These are phyloP conservation scores for Agapornis roseicollis DNA, from an alignment of 2,113 vertebrate genomes.

Conservation along the genomic window DNA sequence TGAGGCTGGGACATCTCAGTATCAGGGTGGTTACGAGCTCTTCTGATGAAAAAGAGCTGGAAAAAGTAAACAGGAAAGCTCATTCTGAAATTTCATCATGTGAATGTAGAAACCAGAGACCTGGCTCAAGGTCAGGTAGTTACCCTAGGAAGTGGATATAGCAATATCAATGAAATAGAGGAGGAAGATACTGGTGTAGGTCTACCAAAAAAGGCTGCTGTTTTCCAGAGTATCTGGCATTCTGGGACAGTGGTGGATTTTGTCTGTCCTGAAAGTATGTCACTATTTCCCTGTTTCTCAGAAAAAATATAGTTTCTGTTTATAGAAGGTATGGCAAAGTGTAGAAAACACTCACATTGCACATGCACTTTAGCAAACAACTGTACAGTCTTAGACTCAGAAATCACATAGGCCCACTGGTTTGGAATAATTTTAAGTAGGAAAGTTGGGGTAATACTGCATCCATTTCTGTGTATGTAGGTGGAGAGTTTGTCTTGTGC, in stretches of 20 bases:
- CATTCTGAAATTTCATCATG: background rate
- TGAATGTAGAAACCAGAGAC: background rate
- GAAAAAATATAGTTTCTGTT: background rate
- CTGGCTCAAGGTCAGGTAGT: accelerated
- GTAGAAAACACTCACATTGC: background rate
- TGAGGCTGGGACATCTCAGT: background rate
- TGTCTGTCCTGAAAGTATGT: background rate
- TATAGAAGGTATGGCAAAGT: background rate
- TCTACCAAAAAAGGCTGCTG: background rate
- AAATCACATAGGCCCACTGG: background rate
- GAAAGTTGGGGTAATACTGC: background rate
- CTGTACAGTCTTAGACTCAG: background rate
- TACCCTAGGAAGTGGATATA: background rate
- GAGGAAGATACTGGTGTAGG: background rate
- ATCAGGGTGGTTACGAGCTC: background rate
- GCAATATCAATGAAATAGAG: background rate
- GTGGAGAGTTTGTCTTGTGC: background rate
- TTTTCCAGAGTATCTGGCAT: background rate
- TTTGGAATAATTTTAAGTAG: background rate
- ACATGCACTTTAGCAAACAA: background rate
- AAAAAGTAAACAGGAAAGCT: background rate
- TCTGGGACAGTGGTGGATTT: background rate
- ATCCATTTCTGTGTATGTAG: background rate
- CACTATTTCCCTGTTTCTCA: background rate
- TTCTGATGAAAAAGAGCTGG: background rate